Conservation (phyloP, 2,113 vertebrate genomes). For the Poeciliopsis turrubarensis region DNA sequence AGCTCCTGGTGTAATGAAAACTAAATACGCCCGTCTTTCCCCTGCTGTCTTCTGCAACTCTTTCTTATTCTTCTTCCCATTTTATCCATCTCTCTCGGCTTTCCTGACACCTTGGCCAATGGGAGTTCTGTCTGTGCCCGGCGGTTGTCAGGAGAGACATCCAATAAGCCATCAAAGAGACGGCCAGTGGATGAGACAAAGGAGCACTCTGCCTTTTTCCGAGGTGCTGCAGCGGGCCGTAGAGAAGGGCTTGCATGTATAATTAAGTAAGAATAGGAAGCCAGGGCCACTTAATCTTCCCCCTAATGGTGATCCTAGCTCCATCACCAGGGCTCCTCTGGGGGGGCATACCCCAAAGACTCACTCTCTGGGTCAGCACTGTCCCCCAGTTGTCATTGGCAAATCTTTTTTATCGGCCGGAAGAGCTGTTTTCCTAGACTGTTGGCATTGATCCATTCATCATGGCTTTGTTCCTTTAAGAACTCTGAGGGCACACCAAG, state of each 20-base stretch:
- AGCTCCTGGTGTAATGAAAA: conserved; percentile 91
- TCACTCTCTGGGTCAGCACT: conserved; percentile 85
- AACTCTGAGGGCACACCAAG: conserved; percentile 83
- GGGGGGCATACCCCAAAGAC: conserved; percentile 85
- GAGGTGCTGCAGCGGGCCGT: conserved; percentile 74
- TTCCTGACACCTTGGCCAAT: conserved; percentile 88
- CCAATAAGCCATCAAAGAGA: conserved; percentile 93
- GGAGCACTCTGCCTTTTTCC: conserved; percentile 74
- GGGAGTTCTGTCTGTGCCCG: conserved; percentile 90
- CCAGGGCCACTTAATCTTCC: conserved; percentile 91
- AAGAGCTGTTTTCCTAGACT: conserved; percentile 82
- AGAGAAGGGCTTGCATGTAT: conserved; percentile 88
- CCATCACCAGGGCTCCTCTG: conserved; percentile 84
- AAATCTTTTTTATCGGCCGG: conserved; percentile 86
- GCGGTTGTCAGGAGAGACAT: conserved; percentile 94
- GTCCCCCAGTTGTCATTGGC: conserved; percentile 88
- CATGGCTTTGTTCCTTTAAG: conserved; percentile 85
- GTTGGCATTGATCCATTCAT: conserved; percentile 87
- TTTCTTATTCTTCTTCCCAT: conserved; percentile 47
- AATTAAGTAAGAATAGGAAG: conserved; percentile 90
- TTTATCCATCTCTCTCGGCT: conserved; percentile 57
- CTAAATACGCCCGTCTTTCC: conserved; percentile 90
- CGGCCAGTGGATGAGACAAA: conserved; percentile 87
- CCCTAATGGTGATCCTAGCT: conserved; percentile 89
- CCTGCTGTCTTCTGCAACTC: conserved; percentile 69